Percentiles rank a stretch among this genome's conserved stretches.
These are phyloP conservation scores for Meriones psammophilus DNA, from an alignment of 2,797 vertebrate species.

Conservation along the genomic window DNA sequence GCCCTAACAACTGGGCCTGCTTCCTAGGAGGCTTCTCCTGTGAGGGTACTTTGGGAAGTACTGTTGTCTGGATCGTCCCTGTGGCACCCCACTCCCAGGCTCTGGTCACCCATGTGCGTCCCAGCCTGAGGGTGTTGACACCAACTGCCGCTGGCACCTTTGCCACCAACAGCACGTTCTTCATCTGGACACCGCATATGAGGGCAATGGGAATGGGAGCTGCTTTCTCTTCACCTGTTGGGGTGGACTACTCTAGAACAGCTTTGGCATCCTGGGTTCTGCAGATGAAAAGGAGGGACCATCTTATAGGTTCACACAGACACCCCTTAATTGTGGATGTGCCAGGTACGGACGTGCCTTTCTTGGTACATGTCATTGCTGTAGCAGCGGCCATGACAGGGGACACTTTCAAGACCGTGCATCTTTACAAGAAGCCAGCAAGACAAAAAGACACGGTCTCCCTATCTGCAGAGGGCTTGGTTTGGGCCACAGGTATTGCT, in stretches of 20 bases:
- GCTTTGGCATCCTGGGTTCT: not conserved
- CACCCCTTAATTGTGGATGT: not conserved
- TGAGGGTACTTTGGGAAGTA: not conserved
- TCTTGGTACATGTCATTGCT: not conserved
- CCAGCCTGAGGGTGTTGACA: not conserved
- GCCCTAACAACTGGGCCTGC: not conserved
- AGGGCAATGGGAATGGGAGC: fast-evolving
- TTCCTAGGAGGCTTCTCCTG: not conserved
- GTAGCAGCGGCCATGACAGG: not conserved
- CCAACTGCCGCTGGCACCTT: not conserved
- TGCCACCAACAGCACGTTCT: too few species aligned
- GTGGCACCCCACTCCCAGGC: not conserved
- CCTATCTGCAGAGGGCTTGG: not conserved
- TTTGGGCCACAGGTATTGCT: not conserved
- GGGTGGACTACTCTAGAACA: not conserved
- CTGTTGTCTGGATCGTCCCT: not conserved
- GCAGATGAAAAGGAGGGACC: not conserved
- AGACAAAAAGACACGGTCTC: not conserved
- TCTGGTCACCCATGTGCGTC: not conserved
- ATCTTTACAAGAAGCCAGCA: not conserved
- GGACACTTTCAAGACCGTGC: too few species aligned
- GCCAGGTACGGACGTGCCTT: too few species aligned
- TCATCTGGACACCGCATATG: too few species aligned
- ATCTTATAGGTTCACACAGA: too few species aligned
- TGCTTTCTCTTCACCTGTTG: too few species aligned